phyloP scores from a whole-genome alignment of 2,888 invertebrate genomes.

The Trachelus stipa region DNA sequence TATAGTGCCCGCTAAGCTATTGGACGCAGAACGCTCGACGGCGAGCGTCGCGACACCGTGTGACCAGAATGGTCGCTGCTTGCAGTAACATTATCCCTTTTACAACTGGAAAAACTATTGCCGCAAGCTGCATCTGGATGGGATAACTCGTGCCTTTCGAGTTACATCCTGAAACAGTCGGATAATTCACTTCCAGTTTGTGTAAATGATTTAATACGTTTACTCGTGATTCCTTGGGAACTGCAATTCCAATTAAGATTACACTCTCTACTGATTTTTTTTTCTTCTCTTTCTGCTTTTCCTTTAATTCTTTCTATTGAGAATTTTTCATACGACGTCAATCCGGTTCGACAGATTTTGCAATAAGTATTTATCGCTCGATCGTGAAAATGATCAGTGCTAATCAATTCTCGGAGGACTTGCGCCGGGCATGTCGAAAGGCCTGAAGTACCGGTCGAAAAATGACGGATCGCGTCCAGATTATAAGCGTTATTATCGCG shows the following conservation, averaged over 20 bases:
- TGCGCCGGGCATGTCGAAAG: neutral
- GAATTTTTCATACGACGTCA: neutral
- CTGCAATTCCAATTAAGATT: neutral
- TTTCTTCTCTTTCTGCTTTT: neutral
- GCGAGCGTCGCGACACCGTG: constrained; percentile 25
- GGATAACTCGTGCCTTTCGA: neutral
- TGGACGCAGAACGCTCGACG: constrained; percentile 21
- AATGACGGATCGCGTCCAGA: neutral
- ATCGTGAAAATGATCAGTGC: neutral
- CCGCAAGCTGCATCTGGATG: neutral
- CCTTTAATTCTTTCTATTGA: neutral
- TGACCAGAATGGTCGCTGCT: constrained; percentile 32
- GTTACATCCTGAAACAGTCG: neutral
- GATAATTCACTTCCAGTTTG: constrained; percentile 2
- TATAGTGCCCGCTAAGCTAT: constrained; percentile 41
- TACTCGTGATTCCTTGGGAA: neutral
- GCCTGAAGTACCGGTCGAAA: neutral
- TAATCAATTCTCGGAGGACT: neutral
- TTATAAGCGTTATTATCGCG: constrained; percentile 4
- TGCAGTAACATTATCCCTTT: constrained; percentile 34
- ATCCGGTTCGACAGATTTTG: neutral
- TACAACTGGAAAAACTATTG: constrained; percentile 38
- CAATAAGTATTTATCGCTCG: neutral
- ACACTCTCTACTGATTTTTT: neutral
- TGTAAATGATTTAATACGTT: neutral